Evolutionary conservation across 2,888 invertebrate species (phyloP).

Genomic region (Phania funesta): DNA sequence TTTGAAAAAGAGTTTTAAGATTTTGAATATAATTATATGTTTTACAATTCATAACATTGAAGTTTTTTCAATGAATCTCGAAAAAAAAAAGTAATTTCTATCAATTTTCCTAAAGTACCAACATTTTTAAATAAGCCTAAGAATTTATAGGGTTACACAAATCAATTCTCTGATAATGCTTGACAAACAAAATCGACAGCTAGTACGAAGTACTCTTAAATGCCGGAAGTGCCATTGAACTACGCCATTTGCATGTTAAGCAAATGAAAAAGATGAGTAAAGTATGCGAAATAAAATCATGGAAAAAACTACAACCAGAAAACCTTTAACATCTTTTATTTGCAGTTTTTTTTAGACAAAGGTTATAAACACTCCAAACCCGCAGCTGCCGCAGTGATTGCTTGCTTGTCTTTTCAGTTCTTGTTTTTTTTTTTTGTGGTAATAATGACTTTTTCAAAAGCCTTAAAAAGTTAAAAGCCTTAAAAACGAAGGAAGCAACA

Average conservation of each 20-base stretch:
- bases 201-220: conserved; percentile 14
- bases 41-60: too few relatives aligned
- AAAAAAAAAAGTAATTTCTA: too few relatives aligned
- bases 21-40: too few relatives aligned
- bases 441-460: conserved; percentile 43
- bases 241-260: conserved; percentile 51
- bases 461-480: conserved; percentile 5
- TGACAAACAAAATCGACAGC: conserved; percentile 38
- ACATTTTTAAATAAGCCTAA: background rate
- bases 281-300: conserved; percentile 19
- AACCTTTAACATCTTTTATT: conserved; percentile 58
- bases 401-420: conserved; percentile 2
- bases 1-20: too few relatives aligned
- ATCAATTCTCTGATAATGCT: background rate
- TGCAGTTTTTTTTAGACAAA: conserved; percentile 40
- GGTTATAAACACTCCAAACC: conserved; percentile 56
- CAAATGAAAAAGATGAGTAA: conserved; percentile 32
- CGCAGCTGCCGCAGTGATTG: conserved; percentile 55
- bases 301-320: conserved; percentile 43
- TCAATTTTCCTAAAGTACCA: too few relatives aligned
- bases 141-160: background rate
- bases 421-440: conserved; percentile 19
- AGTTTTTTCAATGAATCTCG: too few relatives aligned
- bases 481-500: conserved; percentile 38
- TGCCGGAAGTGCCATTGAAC: conserved; percentile 68